Evolutionary conservation across 2,888 invertebrate genomes (phyloP), one percentile per base, ranked within the genome.

Genomic region (Cephonodes hylas): DNA sequence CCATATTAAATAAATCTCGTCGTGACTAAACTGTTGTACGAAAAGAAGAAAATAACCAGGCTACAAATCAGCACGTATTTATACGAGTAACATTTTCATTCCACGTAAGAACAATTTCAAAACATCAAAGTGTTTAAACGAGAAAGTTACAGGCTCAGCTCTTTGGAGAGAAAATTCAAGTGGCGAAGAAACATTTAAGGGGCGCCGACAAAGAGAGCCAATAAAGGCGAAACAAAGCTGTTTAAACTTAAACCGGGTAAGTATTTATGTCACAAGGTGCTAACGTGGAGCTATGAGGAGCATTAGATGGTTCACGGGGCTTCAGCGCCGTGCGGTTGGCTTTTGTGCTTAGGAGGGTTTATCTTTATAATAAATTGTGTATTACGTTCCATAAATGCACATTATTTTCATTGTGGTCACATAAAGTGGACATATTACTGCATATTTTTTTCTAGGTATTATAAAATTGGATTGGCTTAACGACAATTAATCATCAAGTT

Each of bases 191-290:
- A 63, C 53, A 53, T 53, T 72, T 66, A 64, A 67, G 65, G 66
- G 66, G 67, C 64, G 58, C 44, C 27, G 42, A 44, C 58, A 34
- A 44, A 20, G 73, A 81, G 74, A 71, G 74, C 76, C 79, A 83
- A 83, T 85, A 84, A 84, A 83, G 84, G 74, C 71, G 76, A 79
- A 82, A 80, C 80, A 75, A 79, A 84, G 77, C 78, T 77, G 81
- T 88, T 86, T 81, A 84, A 88, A 84, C 75, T 86, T 87, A 80
- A 76, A 74, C 68, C 80, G 84, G 85, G 84, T 86, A 84, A 85
- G 86, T 87, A 88, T 89, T 86, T 88, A 86, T 86, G 84, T 85
- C 81, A 85, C 81, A 79, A 77, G 78, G 85, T 84, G 86, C 82
- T 84, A 87, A 86, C 83, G 84, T 81, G 76, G 78, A 78, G 71